A percentile compares a stretch with the other conserved stretches of the same genome.
Conservation (phyloP, 2,113 vertebrate species). For the Egretta garzetta region DNA sequence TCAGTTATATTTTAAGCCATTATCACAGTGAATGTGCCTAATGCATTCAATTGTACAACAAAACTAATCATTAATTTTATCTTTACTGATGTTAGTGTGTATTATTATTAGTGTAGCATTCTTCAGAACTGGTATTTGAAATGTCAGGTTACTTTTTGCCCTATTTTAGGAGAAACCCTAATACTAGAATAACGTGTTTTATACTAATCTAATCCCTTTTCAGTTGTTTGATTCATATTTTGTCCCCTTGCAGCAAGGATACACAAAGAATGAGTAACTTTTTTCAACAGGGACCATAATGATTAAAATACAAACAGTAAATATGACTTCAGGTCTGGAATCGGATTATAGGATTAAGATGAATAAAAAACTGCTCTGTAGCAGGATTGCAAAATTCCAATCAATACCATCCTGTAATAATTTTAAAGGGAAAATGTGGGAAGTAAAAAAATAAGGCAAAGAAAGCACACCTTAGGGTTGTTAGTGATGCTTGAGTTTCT, state of each 20-base stretch:
- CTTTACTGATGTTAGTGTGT: background rate
- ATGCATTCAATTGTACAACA: background rate
- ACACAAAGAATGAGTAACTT: conserved; percentile 12
- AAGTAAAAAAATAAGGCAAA: conserved; percentile 23
- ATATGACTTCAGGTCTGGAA: conserved; percentile 69
- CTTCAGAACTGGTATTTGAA: background rate
- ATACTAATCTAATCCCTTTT: conserved; percentile 2
- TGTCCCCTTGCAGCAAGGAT: conserved; percentile 52
- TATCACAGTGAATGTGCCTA: background rate
- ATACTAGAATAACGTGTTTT: background rate
- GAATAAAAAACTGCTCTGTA: conserved; percentile 56
- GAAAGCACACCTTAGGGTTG: background rate
- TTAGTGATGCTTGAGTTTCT: background rate
- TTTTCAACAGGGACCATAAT: conserved; percentile 57
- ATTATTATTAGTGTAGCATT: background rate
- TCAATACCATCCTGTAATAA: conserved; percentile 68
- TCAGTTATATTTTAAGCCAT: background rate
- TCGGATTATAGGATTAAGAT: conserved; percentile 81
- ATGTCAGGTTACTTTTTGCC: background rate
- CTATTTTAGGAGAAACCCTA: background rate
- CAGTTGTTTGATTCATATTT: conserved; percentile 46
- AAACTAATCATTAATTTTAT: conserved; percentile 25
- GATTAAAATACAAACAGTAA: conserved; percentile 77
- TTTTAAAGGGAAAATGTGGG: conserved; percentile 42
- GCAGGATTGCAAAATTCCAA: conserved; percentile 67